Conservation (phyloP, 2,797 vertebrate species). For the Thalassophryne amazonica region DNA sequence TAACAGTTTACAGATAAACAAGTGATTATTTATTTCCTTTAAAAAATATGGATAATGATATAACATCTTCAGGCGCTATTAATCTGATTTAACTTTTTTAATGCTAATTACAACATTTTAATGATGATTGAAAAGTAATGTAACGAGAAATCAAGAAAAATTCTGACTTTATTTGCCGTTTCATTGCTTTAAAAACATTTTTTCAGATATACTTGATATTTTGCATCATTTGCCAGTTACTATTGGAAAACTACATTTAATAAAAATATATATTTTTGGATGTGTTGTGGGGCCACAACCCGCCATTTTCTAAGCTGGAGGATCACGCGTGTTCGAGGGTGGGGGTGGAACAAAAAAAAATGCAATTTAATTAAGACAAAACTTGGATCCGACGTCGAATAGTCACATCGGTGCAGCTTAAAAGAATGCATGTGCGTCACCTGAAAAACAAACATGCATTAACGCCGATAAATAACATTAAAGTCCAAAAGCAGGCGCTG, state of each 20-base stretch:
- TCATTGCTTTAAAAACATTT: not conserved
- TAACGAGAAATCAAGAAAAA: constrained; percentile 3
- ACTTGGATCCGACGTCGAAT: too few relatives aligned
- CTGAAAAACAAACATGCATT: not conserved
- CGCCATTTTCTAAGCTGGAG: constrained; percentile 85
- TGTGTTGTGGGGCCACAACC: constrained; percentile 51
- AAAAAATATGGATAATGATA: constrained; percentile 18
- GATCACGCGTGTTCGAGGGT: constrained; percentile 56
- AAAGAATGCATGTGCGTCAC: constrained; percentile 10
- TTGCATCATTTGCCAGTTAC: not conserved
- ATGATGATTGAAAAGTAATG: not conserved
- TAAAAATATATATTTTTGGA: constrained; percentile 7
- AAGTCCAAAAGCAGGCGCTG: too few relatives aligned
- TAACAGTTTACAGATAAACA: not conserved
- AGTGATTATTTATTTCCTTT: not conserved
- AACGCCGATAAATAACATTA: not conserved
- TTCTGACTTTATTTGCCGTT: not conserved
- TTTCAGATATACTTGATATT: not conserved
- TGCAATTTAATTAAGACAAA: not conserved
- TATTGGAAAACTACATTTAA: constrained; percentile 1
- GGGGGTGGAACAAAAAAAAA: constrained; percentile 18
- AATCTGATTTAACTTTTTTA: not conserved
- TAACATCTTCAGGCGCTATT: not conserved
- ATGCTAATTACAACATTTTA: not conserved
- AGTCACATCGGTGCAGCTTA: too few relatives aligned